Evolutionary conservation across 1,140 invertebrate species (phyloP).

Genomic region (Macrobrachium rosenbergii): DNA sequence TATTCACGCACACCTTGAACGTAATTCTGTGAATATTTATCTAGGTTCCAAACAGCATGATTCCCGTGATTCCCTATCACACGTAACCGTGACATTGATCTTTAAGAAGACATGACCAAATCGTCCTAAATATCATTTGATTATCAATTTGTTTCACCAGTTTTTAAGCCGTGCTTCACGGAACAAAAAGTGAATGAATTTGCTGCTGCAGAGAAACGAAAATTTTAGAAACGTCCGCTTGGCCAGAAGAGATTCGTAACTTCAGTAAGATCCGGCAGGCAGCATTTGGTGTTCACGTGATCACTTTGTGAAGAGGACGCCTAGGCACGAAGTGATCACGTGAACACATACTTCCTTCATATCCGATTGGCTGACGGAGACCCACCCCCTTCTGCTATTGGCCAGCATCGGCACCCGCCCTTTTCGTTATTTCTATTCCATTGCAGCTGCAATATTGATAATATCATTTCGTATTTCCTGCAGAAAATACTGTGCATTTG

Average conservation of each 20-base stretch:
- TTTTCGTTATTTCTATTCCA: constrained; percentile 44
- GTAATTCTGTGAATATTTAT: constrained; percentile 4
- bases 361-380: constrained; percentile 15
- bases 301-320: constrained; percentile 31
- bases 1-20: constrained; percentile 57
- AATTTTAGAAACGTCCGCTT: neutral
- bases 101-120: too few species aligned
- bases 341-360: constrained; percentile 20
- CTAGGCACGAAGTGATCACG: constrained; percentile 42
- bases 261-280: neutral
- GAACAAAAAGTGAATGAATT: too few species aligned
- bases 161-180: too few species aligned
- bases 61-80: neutral
- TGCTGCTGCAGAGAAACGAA: constrained; percentile 5
- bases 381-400: constrained; percentile 50
- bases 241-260: neutral
- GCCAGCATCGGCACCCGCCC: constrained; percentile 48
- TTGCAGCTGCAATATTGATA: neutral
- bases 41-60: neutral
- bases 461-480: neutral
- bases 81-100: neutral
- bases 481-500: neutral
- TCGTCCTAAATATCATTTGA: too few species aligned
- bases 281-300: constrained; percentile 48
- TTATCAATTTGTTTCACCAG: too few species aligned